Evolutionary conservation across 23 tunicate species (phyloP).

Genomic region (Diplosoma virens): DNA sequence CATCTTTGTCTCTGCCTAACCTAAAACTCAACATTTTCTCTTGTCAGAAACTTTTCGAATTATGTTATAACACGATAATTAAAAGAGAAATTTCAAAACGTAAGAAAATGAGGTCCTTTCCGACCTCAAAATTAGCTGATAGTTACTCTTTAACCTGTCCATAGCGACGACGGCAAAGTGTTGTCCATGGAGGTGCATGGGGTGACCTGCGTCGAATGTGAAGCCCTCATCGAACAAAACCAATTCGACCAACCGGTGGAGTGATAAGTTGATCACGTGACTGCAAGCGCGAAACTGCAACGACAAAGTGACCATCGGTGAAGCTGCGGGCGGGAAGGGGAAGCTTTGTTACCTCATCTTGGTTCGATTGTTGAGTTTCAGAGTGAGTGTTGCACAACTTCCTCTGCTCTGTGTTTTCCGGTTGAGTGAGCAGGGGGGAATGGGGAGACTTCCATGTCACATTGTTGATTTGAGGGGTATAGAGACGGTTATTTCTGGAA

Average conservation of each 20-base stretch:
- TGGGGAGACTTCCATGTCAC: conserved; percentile 40
- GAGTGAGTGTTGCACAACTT: conserved; percentile 42
- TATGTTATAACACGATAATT: too few relatives aligned
- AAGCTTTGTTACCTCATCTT: background rate
- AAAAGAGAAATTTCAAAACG: too few relatives aligned
- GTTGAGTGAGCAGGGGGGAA: conserved; percentile 67
- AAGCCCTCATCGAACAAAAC: conserved; percentile 85
- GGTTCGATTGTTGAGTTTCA: background rate
- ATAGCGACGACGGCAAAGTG: conserved; percentile 91
- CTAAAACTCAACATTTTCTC: too few relatives aligned
- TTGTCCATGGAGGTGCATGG: conserved; percentile 96
- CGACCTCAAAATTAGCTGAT: too few relatives aligned
- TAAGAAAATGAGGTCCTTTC: too few relatives aligned
- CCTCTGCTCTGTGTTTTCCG: conserved; percentile 20
- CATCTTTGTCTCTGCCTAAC: too few relatives aligned
- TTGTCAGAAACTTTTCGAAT: too few relatives aligned
- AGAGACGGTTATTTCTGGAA: conserved; percentile 56
- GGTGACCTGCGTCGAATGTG: conserved; percentile 87
- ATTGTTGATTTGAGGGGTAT: conserved; percentile 87
- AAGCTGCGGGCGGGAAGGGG: background rate
- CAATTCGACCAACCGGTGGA: conserved; percentile 60
- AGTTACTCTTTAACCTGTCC: too few relatives aligned
- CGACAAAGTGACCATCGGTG: background rate
- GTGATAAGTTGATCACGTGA: conserved; percentile 46
- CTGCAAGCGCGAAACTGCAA: conserved; percentile 43